phyloP scores from a whole-genome alignment of 2,888 invertebrate species.

The Theretra japonica region DNA sequence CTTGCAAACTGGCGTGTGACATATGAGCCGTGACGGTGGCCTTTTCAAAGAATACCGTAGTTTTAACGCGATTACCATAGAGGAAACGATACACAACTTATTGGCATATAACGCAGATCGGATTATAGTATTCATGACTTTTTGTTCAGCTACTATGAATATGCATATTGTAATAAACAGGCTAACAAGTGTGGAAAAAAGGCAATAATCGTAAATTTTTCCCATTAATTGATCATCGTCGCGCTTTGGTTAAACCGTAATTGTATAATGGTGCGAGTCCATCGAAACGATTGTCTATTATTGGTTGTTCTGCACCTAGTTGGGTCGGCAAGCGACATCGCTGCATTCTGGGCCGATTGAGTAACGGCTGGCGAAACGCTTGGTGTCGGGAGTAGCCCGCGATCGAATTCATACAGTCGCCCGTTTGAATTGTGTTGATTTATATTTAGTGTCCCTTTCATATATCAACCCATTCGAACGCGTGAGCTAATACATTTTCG shows the following conservation, averaged over 20 bases:
- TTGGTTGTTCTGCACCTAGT: slow-evolving; percentile 53
- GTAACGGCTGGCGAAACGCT: slow-evolving; percentile 60
- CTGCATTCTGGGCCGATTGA: slow-evolving; percentile 72
- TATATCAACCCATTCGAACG: not conserved
- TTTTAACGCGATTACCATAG: slow-evolving; percentile 55
- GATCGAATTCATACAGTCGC: slow-evolving; percentile 26
- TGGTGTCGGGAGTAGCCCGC: slow-evolving; percentile 40
- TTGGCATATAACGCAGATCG: slow-evolving; percentile 44
- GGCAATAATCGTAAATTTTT: slow-evolving; percentile 20
- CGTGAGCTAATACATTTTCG: not conserved
- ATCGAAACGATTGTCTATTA: slow-evolving; percentile 43
- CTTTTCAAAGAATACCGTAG: slow-evolving; percentile 40
- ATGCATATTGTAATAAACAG: slow-evolving; percentile 40
- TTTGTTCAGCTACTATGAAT: slow-evolving; percentile 37
- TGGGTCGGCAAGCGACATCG: slow-evolving; percentile 53
- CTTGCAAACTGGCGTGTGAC: slow-evolving; percentile 55
- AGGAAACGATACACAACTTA: slow-evolving; percentile 48
- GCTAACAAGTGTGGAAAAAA: slow-evolving; percentile 8
- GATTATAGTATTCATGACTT: slow-evolving; percentile 44
- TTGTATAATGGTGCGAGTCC: not conserved
- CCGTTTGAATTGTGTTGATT: slow-evolving; percentile 8
- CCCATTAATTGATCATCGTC: slow-evolving; percentile 12
- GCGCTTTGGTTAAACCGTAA: slow-evolving; percentile 12
- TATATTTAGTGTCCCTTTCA: slow-evolving; percentile 5
- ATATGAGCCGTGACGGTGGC: slow-evolving; percentile 63